Base-by-base conservation (phyloP, 2,797 vertebrate genomes). In the Chanos chanos region DNA sequence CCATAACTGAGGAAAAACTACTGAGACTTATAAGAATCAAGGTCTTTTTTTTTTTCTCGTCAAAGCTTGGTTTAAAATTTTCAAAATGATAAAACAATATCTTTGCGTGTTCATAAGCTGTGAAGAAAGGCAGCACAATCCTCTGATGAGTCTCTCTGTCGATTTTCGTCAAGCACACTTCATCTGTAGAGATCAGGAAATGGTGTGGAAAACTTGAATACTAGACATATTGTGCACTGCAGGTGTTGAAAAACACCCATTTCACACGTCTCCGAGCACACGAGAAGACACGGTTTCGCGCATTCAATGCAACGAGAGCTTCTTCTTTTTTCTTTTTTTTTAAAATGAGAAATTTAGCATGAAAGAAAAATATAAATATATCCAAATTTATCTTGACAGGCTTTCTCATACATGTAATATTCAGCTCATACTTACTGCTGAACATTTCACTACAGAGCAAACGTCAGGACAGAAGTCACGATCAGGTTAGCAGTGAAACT, bases 51-150 rank as follows among this genome's bases (percentile, higher is more conserved):
- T 54, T 34, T 43, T 33, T 59, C 13, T 44, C 34, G n/a, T n/a
- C n/a, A 62, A 36, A 33, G 28, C 30, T 1, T 41, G 57, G 45
- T 39, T 71, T 55, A 63, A 68, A 64, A 76, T 21, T 44, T 52
- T 59, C 48, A 57, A 47, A 61, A 53, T 47, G 33, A 39, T 70
- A 55, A 59, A 64, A 28, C 27, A 24, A 37, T 59, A 47, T 36
- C 47, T 9, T 37, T 25, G 37, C 19, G 24, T 19, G 12, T 7
- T 13, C n/a, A n/a, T n/a, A n/a, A n/a, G 31, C 15, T 39, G 33
- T 27, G 56, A n/a, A 28, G 41, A 59, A 58, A 66, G 61, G 27
- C 45, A 39, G 28, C 34, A 4, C 13, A 59, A 10, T 53, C 15
- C 3, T 19, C 62, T 63, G 40, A 54, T 31, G 21, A 27, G 13